Evolutionary conservation across 2,113 vertebrate genomes (phyloP), one percentile per base, ranked within the genome.

Genomic region (Hirundichthys speculiger): DNA sequence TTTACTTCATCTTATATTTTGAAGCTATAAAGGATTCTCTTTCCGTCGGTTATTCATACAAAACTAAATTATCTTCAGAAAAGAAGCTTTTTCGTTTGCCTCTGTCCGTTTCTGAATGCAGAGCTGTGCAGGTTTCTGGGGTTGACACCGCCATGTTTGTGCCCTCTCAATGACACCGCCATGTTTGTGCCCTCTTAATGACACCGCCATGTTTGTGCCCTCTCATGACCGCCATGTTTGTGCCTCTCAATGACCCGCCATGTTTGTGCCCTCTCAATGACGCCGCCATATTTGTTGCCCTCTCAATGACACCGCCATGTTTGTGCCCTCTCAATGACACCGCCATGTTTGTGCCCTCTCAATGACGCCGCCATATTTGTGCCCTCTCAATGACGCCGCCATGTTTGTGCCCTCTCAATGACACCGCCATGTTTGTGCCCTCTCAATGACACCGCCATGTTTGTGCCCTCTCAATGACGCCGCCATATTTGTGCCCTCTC

Each of bases 21-120:
- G 40, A 69, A n/a, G 40, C 27, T 40, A 22, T 61, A 59, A 63
- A 76, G 52, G 73, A n/a, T n/a, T n/a, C n/a, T n/a, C n/a, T n/a
- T n/a, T n/a, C n/a, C n/a, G n/a, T n/a, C n/a, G 5, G 52, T 49
- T 64, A 73, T 68, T 69, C 58, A 68, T 49, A 50, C 9, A 52
- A n/a, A 55, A 59, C 27, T 59, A 39, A 62, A 55, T 58, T 12
- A 27, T 43, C 13, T 78, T 53, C 27, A 59, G 42, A 53, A 25
- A 64, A 48, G 64, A 73, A 61, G 19, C 48, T 54, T 27, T 38
- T 47, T 56, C 20, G 40, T 13, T 19, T 13, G 54, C 2, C 25
- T 15, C 60, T 46, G 19, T 70, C 59, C 64, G 73, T 67, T 59
- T 16, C 5, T 22, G 21, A 43, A 55, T 18, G 25, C 25, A 27